Evolutionary conservation across 2,113 vertebrate genomes (phyloP).

Genomic region (Aspiorhynchus laticeps): DNA sequence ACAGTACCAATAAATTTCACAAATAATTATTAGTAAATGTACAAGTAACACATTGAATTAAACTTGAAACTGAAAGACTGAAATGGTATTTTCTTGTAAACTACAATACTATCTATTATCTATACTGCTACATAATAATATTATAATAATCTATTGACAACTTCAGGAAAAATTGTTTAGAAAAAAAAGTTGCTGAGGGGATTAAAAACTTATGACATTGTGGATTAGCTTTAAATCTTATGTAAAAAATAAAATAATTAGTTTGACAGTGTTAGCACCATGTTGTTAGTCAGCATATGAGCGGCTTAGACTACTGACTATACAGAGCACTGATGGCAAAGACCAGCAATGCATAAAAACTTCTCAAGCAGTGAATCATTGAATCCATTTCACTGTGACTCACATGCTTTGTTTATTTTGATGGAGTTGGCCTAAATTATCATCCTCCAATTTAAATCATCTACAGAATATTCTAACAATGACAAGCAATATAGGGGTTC

Average conservation of each 20-base stretch:
- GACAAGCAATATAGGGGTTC: neutral
- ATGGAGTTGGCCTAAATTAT: constrained; percentile 1
- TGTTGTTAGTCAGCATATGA: constrained; percentile 10
- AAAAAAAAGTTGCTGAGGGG: neutral
- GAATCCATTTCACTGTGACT: neutral
- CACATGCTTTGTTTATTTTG: neutral
- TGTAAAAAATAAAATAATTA: neutral
- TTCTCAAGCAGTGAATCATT: neutral
- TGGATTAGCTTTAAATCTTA: neutral
- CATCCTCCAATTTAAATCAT: neutral
- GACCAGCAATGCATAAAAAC: constrained; percentile 39
- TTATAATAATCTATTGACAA: too few species aligned
- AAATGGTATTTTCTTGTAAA: neutral
- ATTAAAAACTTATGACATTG: neutral
- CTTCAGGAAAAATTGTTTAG: neutral
- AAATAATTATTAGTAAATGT: neutral
- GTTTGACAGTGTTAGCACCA: constrained; percentile 23
- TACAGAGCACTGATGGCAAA: constrained; percentile 7
- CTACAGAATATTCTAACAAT: neutral
- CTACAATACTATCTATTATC: too few species aligned
- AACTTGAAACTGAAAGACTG: neutral
- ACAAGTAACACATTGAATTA: neutral
- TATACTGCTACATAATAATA: too few species aligned
- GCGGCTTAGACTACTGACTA: constrained; percentile 6
- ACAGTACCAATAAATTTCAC: neutral